These are phyloP conservation scores for Neopipo cinnamomea DNA, from an alignment of 2,113 vertebrate genomes.

Conservation along the genomic window DNA sequence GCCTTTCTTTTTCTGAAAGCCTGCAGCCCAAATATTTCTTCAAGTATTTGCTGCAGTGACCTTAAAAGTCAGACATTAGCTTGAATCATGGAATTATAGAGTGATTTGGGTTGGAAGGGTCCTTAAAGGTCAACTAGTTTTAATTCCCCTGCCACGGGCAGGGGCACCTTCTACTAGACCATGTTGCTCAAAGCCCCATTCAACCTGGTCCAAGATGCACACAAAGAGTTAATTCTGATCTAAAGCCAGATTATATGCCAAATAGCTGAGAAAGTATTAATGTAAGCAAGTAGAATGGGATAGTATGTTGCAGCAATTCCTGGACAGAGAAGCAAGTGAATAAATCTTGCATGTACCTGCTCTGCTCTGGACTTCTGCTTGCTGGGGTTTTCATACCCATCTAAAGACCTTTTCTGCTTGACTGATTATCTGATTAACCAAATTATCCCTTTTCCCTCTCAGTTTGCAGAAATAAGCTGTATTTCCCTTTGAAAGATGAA, in stretches of 20 bases:
- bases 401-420: not conserved
- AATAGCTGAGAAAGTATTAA: not conserved
- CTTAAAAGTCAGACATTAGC: no score
- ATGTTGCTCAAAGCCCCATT: not conserved
- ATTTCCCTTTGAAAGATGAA: not conserved
- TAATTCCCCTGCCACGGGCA: not conserved
- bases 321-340: not conserved
- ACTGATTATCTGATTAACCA: not conserved
- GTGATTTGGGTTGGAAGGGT: not conserved
- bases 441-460: not conserved
- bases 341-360: not conserved
- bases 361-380: accelerated
- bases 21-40: no score
- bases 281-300: not conserved
- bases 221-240: not conserved
- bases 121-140: not conserved
- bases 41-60: no score
- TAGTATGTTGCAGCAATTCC: not conserved
- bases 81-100: not conserved
- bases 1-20: no score
- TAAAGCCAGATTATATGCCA: not conserved
- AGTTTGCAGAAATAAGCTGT: not conserved
- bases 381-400: not conserved
- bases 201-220: not conserved
- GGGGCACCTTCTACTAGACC: not conserved